Base-by-base conservation (phyloP, 2,797 vertebrate species). In the Sebastes vulpes region DNA sequence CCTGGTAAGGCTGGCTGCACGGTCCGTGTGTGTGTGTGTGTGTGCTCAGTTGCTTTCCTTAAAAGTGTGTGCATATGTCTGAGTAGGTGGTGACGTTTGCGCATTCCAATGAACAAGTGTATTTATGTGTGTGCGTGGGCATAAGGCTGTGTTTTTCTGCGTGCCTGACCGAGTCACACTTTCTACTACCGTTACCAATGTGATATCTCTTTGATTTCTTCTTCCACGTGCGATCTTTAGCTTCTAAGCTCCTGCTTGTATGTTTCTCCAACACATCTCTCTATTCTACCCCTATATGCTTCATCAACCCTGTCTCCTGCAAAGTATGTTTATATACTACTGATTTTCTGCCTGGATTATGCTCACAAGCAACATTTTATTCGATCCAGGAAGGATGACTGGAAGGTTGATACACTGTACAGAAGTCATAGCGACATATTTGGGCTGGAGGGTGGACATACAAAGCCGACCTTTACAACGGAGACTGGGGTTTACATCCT, bases 1-100 rank as follows among this genome's bases (percentile, higher is more conserved):
- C 96, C 96, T 95, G 94, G 96, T 97, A 97, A 96, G 96, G 95
- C 97, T 96, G 93, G 56, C 65, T 72, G 71, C 31, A 50, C 1
- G 20, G 9, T 18, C 14, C 3, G 1, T 75, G 31, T 77, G 52
- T 79, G 61, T 77, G 65, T 77, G 1, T 35, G 32, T 25, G 25
- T 25, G 23, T 23, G 38, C 72, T 54, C 11, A 74, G 65, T 61
- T 76, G 38, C 46, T 71, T 81, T 69, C 32, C 71, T 82, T 82
- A 5, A 61, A 76, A 77, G 65, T 69, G 85, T 64, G 77, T 26
- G 56, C 23, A 38, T 66, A 59, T 69, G 68, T 86, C 68, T 72
- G 81, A 83, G 84, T 86, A 83, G 78, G 90, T 81, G 86, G 75
- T 77, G 70, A 84, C 73, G 66, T 84, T 83, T 85, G 63, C 70